Conservation (phyloP, 92 coral and sea anemone species). For the Hydrozoanthus gracilis region DNA sequence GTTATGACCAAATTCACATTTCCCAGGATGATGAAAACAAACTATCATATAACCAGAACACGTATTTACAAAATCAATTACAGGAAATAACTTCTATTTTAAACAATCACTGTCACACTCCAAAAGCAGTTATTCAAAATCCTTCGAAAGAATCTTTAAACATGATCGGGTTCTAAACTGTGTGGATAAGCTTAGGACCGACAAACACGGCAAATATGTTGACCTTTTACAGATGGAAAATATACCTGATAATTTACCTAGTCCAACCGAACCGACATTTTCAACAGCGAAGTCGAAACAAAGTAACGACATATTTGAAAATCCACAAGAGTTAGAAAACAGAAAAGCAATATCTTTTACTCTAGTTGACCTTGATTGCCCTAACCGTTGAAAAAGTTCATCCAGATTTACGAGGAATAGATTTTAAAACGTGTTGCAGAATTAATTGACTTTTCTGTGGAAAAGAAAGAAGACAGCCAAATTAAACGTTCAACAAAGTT, state of each 20-base stretch:
- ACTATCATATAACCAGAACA: neutral
- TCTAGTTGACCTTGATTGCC: neutral
- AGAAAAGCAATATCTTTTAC: neutral
- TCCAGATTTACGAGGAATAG: neutral
- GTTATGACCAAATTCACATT: neutral
- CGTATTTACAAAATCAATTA: conserved; percentile 1
- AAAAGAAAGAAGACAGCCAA: neutral
- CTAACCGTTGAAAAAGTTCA: neutral
- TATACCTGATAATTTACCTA: neutral
- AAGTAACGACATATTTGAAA: neutral
- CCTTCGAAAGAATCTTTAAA: neutral
- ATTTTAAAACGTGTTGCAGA: neutral
- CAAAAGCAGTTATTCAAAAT: no score
- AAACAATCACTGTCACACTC: neutral
- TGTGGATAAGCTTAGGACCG: conserved; percentile 7
- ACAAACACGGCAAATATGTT: neutral
- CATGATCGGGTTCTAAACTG: neutral
- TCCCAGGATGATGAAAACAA: neutral
- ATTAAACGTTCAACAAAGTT: no score
- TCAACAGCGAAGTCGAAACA: no score
- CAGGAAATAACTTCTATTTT: neutral
- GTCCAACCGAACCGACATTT: neutral
- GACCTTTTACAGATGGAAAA: neutral
- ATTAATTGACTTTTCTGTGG: neutral
- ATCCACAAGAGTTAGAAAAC: neutral